Evolutionary conservation across 2,888 invertebrate genomes (phyloP).

Genomic region (Rhagonycha lutea): DNA sequence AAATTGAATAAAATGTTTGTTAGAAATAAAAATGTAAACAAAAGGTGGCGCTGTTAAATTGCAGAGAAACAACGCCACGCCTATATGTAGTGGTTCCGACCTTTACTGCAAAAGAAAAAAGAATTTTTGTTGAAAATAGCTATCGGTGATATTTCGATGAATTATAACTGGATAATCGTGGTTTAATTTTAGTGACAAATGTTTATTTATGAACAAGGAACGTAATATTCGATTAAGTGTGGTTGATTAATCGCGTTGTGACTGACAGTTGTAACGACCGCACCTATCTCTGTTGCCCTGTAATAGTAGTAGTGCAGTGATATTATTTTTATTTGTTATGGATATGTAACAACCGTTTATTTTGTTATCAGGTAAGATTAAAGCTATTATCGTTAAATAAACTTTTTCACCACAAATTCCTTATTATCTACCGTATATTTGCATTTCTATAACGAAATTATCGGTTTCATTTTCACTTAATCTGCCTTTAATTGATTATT

Average conservation of each 20-base stretch:
- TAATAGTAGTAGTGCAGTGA: constrained; percentile 47
- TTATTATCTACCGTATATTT: background rate
- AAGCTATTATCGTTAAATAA: background rate
- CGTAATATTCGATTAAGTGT: constrained; percentile 5
- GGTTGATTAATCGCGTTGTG: constrained; percentile 16
- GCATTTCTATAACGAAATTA: background rate
- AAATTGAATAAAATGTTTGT: too few species aligned
- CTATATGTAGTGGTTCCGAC: constrained; percentile 18
- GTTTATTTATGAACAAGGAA: constrained; percentile 7
- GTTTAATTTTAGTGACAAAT: constrained; percentile 12
- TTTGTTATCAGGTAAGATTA: constrained; percentile 45
- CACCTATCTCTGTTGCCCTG: constrained; percentile 50
- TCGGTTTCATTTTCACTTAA: background rate
- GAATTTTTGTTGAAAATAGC: constrained; percentile 6
- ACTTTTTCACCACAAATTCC: background rate
- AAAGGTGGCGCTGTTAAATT: constrained; percentile 16
- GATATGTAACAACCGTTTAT: constrained; percentile 44
- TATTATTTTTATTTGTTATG: constrained; percentile 46
- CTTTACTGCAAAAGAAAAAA: constrained; percentile 19
- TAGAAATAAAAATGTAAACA: background rate
- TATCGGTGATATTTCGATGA: constrained; percentile 8
- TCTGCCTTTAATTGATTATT: background rate
- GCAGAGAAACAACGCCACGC: constrained; percentile 19
- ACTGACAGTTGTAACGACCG: constrained; percentile 45
- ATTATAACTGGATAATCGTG: background rate